Percentiles rank a stretch among this genome's conserved stretches.
Evolutionary conservation across 2,888 invertebrate species (phyloP).

Genomic region (Phyto melanocephala): DNA sequence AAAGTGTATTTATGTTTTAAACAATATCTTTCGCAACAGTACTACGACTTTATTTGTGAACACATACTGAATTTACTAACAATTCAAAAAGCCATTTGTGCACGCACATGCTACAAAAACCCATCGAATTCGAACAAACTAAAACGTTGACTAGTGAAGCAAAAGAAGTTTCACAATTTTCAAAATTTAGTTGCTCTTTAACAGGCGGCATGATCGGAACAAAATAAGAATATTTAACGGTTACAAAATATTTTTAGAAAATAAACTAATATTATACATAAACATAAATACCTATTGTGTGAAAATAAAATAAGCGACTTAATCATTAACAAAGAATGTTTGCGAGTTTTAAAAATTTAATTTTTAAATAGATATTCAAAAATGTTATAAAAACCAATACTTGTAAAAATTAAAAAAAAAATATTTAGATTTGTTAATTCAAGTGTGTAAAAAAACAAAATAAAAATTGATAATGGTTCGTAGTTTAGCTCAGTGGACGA

Average conservation of each 20-base stretch:
- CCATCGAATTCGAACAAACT: not conserved
- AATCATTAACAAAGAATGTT: not conserved
- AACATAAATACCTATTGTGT: slow-evolving; percentile 40
- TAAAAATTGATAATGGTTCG: slow-evolving; percentile 84
- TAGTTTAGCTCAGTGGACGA: slow-evolving; percentile 93
- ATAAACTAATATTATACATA: slow-evolving; percentile 46
- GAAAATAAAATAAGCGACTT: slow-evolving; percentile 1
- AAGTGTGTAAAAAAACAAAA: slow-evolving; percentile 7
- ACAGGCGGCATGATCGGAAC: slow-evolving; percentile 71
- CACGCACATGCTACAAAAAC: slow-evolving; percentile 29
- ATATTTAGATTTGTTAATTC: not conserved
- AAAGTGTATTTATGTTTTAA: slow-evolving; percentile 7
- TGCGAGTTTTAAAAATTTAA: too few species aligned
- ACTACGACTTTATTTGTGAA: not conserved
- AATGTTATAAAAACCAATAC: slow-evolving; percentile 13
- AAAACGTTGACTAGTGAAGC: slow-evolving; percentile 28
- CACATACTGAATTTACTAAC: slow-evolving; percentile 15
- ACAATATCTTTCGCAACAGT: slow-evolving; percentile 43
- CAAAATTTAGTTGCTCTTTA: slow-evolving; percentile 72
- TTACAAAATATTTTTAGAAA: slow-evolving; percentile 23
- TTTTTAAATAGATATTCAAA: too few species aligned
- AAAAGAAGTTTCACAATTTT: slow-evolving; percentile 64
- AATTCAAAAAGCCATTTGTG: slow-evolving; percentile 51
- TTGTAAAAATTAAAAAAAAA: not conserved
- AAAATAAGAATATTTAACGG: slow-evolving; percentile 46